phyloP scores from a whole-genome alignment of 2,888 invertebrate genomes.

The Parnassius orleans region DNA sequence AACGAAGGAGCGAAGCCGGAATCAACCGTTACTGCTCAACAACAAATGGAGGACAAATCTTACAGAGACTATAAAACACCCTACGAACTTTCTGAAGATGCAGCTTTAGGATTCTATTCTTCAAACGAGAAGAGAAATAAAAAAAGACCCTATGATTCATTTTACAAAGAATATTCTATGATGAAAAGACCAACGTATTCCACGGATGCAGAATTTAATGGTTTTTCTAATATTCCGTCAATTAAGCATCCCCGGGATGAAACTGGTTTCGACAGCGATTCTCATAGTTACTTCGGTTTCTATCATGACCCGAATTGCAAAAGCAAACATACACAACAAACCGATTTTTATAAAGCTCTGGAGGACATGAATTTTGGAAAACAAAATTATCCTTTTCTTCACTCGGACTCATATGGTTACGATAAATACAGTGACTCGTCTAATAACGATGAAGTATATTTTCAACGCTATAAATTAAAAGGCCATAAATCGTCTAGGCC shows the following conservation, averaged over 20 bases:
- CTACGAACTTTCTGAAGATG: constrained; percentile 61
- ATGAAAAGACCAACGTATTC: constrained; percentile 57
- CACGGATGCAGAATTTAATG: constrained; percentile 61
- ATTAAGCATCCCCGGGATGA: constrained; percentile 66
- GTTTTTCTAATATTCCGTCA: constrained; percentile 64
- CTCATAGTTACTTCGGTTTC: constrained; percentile 62
- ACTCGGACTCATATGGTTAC: constrained; percentile 50
- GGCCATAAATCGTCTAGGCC: constrained; percentile 50
- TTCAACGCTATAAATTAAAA: constrained; percentile 46
- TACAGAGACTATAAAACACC: constrained; percentile 62
- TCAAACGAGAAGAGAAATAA: constrained; percentile 47
- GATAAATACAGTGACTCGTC: constrained; percentile 60
- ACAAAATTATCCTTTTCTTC: constrained; percentile 50
- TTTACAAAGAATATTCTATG: constrained; percentile 49
- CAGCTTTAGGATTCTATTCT: constrained; percentile 51
- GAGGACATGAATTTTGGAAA: constrained; percentile 55
- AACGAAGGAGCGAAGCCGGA: constrained; percentile 57
- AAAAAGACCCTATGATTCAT: constrained; percentile 51
- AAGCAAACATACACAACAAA: constrained; percentile 62
- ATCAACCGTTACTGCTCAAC: constrained; percentile 30
- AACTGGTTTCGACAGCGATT: constrained; percentile 44
- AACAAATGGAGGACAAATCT: constrained; percentile 54
- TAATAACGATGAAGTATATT: constrained; percentile 54
- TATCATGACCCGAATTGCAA: constrained; percentile 66
- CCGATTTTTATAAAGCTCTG: constrained; percentile 48